Conservation (phyloP, 2,888 invertebrate genomes). For the Catocala sponsa region DNA sequence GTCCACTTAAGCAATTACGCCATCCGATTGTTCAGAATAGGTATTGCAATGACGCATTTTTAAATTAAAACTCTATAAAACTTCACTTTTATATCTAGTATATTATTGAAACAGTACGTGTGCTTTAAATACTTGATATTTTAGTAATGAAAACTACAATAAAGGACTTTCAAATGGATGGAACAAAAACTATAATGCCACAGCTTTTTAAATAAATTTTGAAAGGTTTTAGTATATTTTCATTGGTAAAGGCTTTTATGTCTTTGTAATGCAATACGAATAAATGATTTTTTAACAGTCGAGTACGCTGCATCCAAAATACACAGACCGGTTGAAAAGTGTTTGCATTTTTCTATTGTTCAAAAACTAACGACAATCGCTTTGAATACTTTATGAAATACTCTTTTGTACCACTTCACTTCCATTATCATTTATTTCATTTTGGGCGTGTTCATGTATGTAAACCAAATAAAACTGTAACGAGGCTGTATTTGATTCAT, state of each 20-base stretch:
- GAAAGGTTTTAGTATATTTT: constrained; percentile 5
- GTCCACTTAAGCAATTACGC: too few relatives aligned
- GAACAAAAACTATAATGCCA: constrained; percentile 13
- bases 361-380: constrained; percentile 6
- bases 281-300: constrained; percentile 13
- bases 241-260: constrained; percentile 17
- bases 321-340: constrained; percentile 10
- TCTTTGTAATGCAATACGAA: constrained; percentile 12
- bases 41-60: too few relatives aligned
- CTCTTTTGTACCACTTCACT: neutral
- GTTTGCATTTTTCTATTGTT: constrained; percentile 9
- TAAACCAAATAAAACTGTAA: too few relatives aligned
- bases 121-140: too few relatives aligned
- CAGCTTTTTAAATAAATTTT: neutral
- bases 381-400: constrained; percentile 8
- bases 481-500: too few relatives aligned
- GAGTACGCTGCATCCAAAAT: constrained; percentile 15
- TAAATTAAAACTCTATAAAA: too few relatives aligned
- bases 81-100: too few relatives aligned
- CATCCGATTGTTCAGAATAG: too few relatives aligned
- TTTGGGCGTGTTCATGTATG: too few relatives aligned
- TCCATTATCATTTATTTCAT: neutral
- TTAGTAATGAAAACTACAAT: too few relatives aligned
- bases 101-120: too few relatives aligned
- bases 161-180: neutral